A percentile compares a stretch with the other conserved stretches of the same genome.
Evolutionary conservation across 2,797 vertebrate species (phyloP).

Genomic region (Microtus californicus): DNA sequence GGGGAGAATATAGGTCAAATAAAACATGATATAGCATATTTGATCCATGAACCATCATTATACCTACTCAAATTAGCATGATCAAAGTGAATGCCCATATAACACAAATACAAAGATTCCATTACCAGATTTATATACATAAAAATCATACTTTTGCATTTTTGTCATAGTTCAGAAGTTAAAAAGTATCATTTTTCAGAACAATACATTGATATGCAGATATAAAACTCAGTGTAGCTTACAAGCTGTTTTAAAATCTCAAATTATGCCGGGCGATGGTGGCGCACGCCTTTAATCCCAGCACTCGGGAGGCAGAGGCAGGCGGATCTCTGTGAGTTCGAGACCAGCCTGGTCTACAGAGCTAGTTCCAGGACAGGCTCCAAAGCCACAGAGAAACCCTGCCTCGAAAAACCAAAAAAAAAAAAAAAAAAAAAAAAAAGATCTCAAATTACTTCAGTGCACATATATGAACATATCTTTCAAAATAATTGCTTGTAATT

Average conservation of each 20-base stretch:
- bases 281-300: no score
- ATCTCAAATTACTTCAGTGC: constrained; percentile 29
- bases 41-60: background rate
- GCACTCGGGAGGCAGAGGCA: no score
- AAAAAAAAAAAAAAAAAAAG: no score
- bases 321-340: no score
- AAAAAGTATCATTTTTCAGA: constrained; percentile 25
- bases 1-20: background rate
- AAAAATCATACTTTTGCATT: constrained; percentile 52
- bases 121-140: constrained; percentile 42
- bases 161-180: constrained; percentile 52
- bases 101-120: constrained; percentile 2
- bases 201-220: constrained; percentile 26
- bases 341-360: no score
- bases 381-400: no score
- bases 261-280: no score
- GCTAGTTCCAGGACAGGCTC: no score
- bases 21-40: background rate
- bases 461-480: constrained; percentile 45
- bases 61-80: constrained; percentile 34
- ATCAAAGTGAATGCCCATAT: constrained; percentile 42
- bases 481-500: constrained; percentile 33
- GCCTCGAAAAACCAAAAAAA: no score
- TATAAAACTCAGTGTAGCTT: constrained; percentile 15
- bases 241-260: constrained; percentile 30